Base-by-base conservation (phyloP, 2,113 vertebrate species). In the Pandion haliaetus region DNA sequence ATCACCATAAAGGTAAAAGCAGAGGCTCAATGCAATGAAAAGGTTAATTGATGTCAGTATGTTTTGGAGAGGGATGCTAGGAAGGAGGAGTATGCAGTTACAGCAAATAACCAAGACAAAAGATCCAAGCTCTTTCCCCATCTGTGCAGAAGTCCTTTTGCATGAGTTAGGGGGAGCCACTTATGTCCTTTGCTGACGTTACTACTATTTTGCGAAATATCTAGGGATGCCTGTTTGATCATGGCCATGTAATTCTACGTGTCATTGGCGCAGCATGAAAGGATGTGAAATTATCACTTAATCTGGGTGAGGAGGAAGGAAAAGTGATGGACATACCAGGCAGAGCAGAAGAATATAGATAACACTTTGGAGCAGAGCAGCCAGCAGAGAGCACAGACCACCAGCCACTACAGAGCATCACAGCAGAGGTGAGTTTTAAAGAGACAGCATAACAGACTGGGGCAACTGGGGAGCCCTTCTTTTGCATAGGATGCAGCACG, bases 381-480 rank as follows among this genome's bases (percentile, higher is more conserved):
- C 10, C 89, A 82, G 34, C 70, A 79, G 65, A 88, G 14, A 85
- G 15, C 29, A 79, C 36, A 87, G 52, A 86, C 36, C 47, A 82
- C 47, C 66, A 93, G 52, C 70, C 5, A 2, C 71, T 57, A 54
- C 6, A 0, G 2, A 71, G 73, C 21, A 28, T 69, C 74, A 45
- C 23, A 69, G 28, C 44, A 76, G 69, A 95, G 69, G 57, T 96
- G 82, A 95, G 86, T 94, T 92, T 87, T 88, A 61, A 87, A 91
- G 61, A 67, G 28, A 52, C 10, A 34, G 17, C 6, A 3, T 44
- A 65, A 65, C 34, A 76, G 40, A 32, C 47, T 34, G 44, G 38
- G 47, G 34, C 16, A 31, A 44, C 17, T 69, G 66, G n/a, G 66
- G 28, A 77, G 6, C 16, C 11, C 34, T 55, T 79, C 44, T 31